Base-by-base conservation (phyloP, 2,113 vertebrate species). In the Myanophis thanlyinensis region DNA sequence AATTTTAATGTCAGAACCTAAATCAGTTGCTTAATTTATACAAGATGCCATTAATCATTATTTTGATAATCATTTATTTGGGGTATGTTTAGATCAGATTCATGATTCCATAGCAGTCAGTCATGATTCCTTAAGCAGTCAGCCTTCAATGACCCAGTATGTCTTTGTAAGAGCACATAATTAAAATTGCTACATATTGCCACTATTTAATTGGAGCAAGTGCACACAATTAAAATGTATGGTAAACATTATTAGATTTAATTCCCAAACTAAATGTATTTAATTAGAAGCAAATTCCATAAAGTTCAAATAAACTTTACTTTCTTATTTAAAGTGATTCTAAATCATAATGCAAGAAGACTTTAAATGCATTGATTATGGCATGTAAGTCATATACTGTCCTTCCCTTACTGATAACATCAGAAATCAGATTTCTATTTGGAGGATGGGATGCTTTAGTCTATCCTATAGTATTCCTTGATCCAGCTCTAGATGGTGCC, bases 221-320 rank as follows among this genome's bases (percentile, higher is more conserved):
- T 30, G 51, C 85, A 62, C 22, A 56, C 9, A 47, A 56, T 56
- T 91, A 86, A 47, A 91, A 44, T 67, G 13, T n/a, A 27, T 48
- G 44, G 48, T 62, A 87, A 62, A 91, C 54, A 67, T 87, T 49
- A 87, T 87, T 91, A 91, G 54, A 87, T 87, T 23, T 87, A 59
- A 87, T 10, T 35, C 51, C n/a, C 62, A 73, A 51, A 52, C 48
- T 73, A 88, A 67, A 67, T 51, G 10, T 53, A 51, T 67, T 27
- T 73, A 52, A 27, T 92, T n/a, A 49, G 85, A 47, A 91, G 85
- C 5, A 80, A 80, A 25, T 62, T 22, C 53, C 46, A 49, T n/a
- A 40, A 51, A 44, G 30, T 27, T 87, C 85, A 92, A 73, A 20
- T 51, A 10, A 91, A 62, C 44, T 91, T 40, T 51, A 25, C 47